Evolutionary conservation across 1,140 invertebrate species (phyloP), one percentile per base, ranked within the genome.

Genomic region (Euglossa dilemma): DNA sequence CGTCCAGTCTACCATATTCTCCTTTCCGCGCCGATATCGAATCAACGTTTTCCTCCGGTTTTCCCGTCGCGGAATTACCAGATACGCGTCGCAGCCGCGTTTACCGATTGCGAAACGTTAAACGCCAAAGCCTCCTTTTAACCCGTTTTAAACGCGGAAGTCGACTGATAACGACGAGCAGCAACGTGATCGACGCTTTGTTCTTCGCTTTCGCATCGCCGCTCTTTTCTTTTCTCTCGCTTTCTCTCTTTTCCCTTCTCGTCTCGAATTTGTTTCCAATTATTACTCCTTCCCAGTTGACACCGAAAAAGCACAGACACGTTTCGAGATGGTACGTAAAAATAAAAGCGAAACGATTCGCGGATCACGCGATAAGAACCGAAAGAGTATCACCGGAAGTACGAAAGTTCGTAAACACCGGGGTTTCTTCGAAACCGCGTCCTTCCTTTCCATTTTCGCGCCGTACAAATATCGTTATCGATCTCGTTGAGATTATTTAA

Each of bases 61-160:
- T 63, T 36, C 0, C 23, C 23, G 2, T 28, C 59, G 5, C 14
- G 2, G 25, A 0, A 28, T 36, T 9, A 28, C 28, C 28, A 25
- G 61, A 63, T 18, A 36, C 9, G 16, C 20, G 16, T 63, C 36
- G 25, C 25, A 63, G 4, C 36, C 36, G 36, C 36, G 61, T 8
- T n/a, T 20, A 36, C 28, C 0, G 25, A 63, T 73, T 73, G 14
- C 23, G 23, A 73, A 43, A 73, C n/a, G n/a, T 57, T 45, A 59
- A 56, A 14, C 23, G 36, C 0, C 36, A 73, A 45, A 43, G 54
- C 20, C 14, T 57, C 59, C 20, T 73, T 56, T 73, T 43, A 23
- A 73, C 54, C 25, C 71, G 52, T 57, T 73, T 73, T 20, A n/a
- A 45, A 73, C 71, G 43, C 71, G 23, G 54, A 73, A 73, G 54